Evolutionary conservation across 1,140 invertebrate species (phyloP).

Genomic region (Harlomillsia oculata): DNA sequence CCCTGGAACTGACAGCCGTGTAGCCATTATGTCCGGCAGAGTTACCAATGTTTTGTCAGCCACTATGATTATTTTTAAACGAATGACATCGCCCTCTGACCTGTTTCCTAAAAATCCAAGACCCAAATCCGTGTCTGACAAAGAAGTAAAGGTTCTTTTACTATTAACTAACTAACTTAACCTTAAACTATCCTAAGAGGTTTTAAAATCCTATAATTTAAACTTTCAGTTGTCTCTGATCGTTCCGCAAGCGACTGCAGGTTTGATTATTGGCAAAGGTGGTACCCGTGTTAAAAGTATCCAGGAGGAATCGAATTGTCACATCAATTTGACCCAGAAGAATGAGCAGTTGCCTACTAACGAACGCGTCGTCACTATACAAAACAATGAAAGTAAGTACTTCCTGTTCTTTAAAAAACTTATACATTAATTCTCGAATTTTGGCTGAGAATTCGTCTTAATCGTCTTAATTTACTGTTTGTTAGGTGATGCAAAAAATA

Average conservation of each 20-base stretch:
- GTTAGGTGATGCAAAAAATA: constrained; percentile 30
- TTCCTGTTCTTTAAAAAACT: not conserved
- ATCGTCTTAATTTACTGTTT: constrained; percentile 1
- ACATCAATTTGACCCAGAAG: constrained; percentile 36
- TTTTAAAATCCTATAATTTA: no score
- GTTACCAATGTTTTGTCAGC: constrained; percentile 28
- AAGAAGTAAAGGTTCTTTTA: constrained; percentile 22
- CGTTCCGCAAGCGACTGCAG: constrained; percentile 35
- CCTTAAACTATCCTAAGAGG: no score
- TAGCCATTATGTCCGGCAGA: constrained; percentile 34
- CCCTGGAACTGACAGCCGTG: constrained; percentile 32
- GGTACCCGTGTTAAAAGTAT: constrained; percentile 35
- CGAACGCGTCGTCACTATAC: constrained; percentile 36
- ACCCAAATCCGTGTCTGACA: constrained; percentile 34
- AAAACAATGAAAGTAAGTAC: constrained; percentile 34
- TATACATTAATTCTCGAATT: not conserved
- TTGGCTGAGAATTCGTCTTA: not conserved
- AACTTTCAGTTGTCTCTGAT: constrained; percentile 31
- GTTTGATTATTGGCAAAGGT: constrained; percentile 36
- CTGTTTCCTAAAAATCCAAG: constrained; percentile 34
- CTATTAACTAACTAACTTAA: not conserved
- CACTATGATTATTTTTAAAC: constrained; percentile 35
- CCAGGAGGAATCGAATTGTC: constrained; percentile 35
- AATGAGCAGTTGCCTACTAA: constrained; percentile 35
- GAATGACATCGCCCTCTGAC: constrained; percentile 36